These are phyloP conservation scores for Aradophagus sp. DNA, from an alignment of 1,140 invertebrate species.

Conservation along the genomic window DNA sequence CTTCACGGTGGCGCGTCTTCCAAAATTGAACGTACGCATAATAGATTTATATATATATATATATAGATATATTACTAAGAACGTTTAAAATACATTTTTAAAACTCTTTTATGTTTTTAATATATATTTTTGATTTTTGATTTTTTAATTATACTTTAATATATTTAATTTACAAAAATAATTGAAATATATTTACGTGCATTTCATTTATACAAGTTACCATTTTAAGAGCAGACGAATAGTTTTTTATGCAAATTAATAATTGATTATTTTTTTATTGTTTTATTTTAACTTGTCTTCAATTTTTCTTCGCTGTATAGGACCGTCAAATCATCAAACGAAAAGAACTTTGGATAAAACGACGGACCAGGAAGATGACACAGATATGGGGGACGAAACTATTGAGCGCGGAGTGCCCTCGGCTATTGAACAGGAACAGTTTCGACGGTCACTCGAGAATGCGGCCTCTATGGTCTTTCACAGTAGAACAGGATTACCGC, in stretches of 20 bases:
- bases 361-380: conserved; percentile 20
- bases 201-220: no score
- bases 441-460: conserved; percentile 84
- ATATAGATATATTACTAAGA: no score
- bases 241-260: no score
- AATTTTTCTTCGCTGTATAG: no score
- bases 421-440: conserved; percentile 82
- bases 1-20: conserved; percentile 31
- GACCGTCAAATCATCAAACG: no score
- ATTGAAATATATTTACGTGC: no score
- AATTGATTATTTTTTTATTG: no score
- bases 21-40: conserved; percentile 38
- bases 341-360: conserved; percentile 11
- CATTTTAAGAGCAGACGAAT: no score
- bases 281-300: no score
- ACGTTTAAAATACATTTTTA: no score
- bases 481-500: conserved; percentile 85
- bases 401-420: conserved; percentile 78
- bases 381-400: conserved; percentile 56
- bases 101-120: not conserved
- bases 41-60: no score
- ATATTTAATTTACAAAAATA: no score
- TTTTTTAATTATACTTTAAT: not conserved
- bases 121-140: not conserved
- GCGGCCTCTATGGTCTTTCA: conserved; percentile 91